These are phyloP conservation scores for Automeris io DNA, from an alignment of 2,888 invertebrate genomes.

Conservation along the genomic window DNA sequence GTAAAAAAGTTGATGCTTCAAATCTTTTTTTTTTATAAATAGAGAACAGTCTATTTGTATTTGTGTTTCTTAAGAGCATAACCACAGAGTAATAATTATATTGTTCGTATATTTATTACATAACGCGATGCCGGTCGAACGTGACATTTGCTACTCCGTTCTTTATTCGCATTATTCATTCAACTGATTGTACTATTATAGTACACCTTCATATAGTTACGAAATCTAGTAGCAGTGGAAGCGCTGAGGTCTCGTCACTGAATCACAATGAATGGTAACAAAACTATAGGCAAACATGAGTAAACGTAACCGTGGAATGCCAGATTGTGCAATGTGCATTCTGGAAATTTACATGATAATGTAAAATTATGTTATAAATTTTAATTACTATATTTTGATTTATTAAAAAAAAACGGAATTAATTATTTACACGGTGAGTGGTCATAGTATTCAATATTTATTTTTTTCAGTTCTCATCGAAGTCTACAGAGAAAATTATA, in stretches of 20 bases:
- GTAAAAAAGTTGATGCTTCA: no score
- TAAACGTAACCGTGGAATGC: background rate
- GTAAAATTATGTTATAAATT: background rate
- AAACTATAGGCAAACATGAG: background rate
- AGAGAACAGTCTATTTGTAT: background rate
- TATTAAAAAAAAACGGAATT: no score
- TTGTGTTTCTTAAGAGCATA: background rate
- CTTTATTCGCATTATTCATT: constrained; percentile 22
- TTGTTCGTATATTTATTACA: constrained; percentile 12
- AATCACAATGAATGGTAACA: background rate
- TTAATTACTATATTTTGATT: background rate
- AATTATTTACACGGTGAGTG: no score
- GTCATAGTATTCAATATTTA: no score
- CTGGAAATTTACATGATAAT: background rate
- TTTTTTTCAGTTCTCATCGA: no score
- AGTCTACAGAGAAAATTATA: no score
- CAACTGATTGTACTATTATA: constrained; percentile 4
- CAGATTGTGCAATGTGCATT: background rate
- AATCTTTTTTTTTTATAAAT: no score
- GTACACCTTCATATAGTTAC: constrained; percentile 20
- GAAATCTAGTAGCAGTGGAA: constrained; percentile 23
- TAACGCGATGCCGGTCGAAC: constrained; percentile 14
- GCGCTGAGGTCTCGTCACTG: constrained; percentile 2
- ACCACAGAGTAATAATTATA: background rate
- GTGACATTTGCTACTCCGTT: constrained; percentile 18